phyloP scores from a whole-genome alignment of 2,113 vertebrate genomes.

The Paramormyrops kingsleyae region DNA sequence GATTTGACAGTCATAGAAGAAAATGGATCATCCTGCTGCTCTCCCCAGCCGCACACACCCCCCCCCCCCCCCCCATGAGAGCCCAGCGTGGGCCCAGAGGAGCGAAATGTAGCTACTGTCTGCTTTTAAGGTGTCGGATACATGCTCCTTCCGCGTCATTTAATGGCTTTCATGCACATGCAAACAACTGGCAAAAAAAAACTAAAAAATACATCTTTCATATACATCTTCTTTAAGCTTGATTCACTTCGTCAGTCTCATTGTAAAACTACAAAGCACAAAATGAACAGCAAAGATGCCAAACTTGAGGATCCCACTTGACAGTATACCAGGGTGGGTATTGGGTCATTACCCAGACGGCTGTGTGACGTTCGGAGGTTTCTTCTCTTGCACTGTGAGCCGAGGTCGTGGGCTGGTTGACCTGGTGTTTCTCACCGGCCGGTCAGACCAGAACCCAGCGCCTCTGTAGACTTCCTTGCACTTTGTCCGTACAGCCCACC shows the following conservation, averaged over 20 bases:
- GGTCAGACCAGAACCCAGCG: conserved; percentile 6
- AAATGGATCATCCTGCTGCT: conserved; percentile 13
- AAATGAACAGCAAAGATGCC: conserved; percentile 29
- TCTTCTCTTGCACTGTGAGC: conserved; percentile 68
- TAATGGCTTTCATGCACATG: neutral
- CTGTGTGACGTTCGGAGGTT: conserved; percentile 15
- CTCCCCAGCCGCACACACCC: neutral
- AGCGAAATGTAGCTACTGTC: conserved; percentile 4
- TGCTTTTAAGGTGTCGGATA: conserved; percentile 5
- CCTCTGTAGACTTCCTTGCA: neutral
- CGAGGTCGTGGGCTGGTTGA: conserved; percentile 52
- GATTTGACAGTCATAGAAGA: neutral
- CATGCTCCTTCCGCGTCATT: neutral
- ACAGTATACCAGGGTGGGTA: neutral
- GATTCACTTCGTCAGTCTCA: conserved; percentile 43
- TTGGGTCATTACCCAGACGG: neutral
- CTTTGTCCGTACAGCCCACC: conserved; percentile 8
- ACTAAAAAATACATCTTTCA: conserved; percentile 54
- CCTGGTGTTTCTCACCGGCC: conserved; percentile 44
- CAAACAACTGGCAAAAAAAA: neutral
- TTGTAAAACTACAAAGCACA: conserved; percentile 72
- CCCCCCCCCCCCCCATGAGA: neutral
- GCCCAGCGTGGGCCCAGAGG: neutral
- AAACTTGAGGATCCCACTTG: neutral
- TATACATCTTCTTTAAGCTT: conserved; percentile 42